Evolutionary conservation across 1,140 invertebrate species (phyloP).

Genomic region (Portunus trituberculatus): DNA sequence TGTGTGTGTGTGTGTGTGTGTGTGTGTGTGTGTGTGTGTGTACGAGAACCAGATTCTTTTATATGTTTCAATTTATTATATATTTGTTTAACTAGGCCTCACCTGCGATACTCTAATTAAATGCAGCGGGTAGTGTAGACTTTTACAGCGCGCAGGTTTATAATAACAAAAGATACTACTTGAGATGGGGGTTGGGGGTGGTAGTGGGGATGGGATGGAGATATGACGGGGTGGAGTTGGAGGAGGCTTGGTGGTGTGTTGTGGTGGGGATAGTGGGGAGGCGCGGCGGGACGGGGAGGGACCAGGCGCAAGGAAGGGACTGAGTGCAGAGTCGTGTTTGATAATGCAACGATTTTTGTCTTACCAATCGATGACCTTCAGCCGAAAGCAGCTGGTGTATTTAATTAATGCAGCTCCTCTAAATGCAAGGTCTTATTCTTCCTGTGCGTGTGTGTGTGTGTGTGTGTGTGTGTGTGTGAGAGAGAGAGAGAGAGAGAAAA

Average conservation of each 20-base stretch:
- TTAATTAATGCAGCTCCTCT: conserved; percentile 1
- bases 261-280: background rate
- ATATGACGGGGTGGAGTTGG: background rate
- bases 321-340: background rate
- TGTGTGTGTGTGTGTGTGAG: background rate
- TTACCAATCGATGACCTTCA: background rate
- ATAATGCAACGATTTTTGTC: conserved; percentile 4
- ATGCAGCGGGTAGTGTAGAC: background rate
- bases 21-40: background rate
- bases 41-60: background rate
- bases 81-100: background rate
- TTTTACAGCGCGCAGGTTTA: background rate
- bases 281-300: background rate
- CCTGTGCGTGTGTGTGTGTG: background rate
- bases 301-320: background rate
- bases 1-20: background rate
- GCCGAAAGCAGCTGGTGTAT: background rate
- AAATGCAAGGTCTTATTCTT: conserved; percentile 23
- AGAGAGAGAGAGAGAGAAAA: background rate
- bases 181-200: background rate
- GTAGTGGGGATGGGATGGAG: background rate
- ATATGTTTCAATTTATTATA: background rate
- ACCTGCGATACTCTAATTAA: background rate
- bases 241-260: background rate
- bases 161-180: background rate